These are phyloP conservation scores for Glomeris marginata DNA, from an alignment of 2,888 invertebrate species.

Conservation along the genomic window DNA sequence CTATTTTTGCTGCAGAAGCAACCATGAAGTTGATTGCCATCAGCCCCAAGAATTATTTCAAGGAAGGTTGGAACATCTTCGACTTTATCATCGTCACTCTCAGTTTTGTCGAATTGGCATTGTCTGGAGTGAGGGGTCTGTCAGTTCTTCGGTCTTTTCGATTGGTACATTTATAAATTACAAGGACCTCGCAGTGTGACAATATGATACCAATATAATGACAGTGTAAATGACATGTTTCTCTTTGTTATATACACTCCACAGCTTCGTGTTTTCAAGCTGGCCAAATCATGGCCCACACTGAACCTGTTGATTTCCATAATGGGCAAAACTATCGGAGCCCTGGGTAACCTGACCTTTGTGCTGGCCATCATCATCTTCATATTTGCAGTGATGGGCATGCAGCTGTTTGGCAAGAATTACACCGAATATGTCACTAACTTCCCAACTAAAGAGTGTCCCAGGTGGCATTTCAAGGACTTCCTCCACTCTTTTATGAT, in stretches of 20 bases:
- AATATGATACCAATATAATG: too few relatives aligned
- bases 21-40: conserved; percentile 86
- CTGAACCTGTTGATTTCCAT: conserved; percentile 95
- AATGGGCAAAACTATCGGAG: conserved; percentile 96
- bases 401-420: conserved; percentile 94
- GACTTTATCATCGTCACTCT: conserved; percentile 96
- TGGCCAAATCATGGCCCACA: conserved; percentile 98
- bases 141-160: conserved; percentile 94
- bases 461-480: conserved; percentile 94
- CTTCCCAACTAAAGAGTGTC: conserved; percentile 70
- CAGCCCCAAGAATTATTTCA: conserved; percentile 94
- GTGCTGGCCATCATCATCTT: conserved; percentile 98
- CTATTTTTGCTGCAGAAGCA: conserved; percentile 91
- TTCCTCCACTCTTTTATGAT: conserved; percentile 99
- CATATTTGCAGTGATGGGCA: conserved; percentile 96
- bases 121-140: conserved; percentile 78
- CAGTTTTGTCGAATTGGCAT: conserved; percentile 80
- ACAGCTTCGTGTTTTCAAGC: conserved; percentile 95
- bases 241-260: too few relatives aligned
- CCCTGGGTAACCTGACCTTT: conserved; percentile 94
- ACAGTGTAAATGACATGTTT: too few relatives aligned
- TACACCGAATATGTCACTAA: conserved; percentile 75
- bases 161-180: conserved; percentile 79
- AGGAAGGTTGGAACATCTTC: conserved; percentile 98
- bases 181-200: too few relatives aligned